Evolutionary conservation across 2,797 vertebrate genomes (phyloP).

Genomic region (Nyctalus aviator): DNA sequence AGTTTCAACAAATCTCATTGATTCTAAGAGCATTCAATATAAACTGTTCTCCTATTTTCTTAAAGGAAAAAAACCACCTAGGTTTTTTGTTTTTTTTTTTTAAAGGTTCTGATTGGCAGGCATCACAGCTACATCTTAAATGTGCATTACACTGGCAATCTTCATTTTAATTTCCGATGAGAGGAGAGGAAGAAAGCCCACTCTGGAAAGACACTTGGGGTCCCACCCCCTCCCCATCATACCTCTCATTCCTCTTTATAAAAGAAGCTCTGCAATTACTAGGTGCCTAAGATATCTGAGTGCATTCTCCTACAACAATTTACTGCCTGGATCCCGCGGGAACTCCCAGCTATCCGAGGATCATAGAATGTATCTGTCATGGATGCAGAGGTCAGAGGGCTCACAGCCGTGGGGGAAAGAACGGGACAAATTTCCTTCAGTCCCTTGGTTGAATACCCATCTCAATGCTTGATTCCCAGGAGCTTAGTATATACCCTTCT

Average conservation of each 20-base stretch:
- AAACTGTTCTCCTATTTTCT: constrained; percentile 64
- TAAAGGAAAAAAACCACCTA: not conserved
- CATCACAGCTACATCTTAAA: constrained; percentile 66
- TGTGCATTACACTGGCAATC: constrained; percentile 61
- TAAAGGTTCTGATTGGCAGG: constrained; percentile 57
- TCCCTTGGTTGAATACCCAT: constrained; percentile 4
- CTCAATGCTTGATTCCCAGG: not conserved
- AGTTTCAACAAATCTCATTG: constrained; percentile 29
- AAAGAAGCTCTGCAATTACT: constrained; percentile 65
- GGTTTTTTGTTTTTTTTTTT: not conserved
- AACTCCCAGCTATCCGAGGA: constrained; percentile 38
- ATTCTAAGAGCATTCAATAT: constrained; percentile 60
- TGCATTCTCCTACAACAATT: constrained; percentile 51
- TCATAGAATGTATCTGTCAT: constrained; percentile 40
- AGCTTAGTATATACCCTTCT: constrained; percentile 48
- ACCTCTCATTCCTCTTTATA: constrained; percentile 70
- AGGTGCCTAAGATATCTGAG: constrained; percentile 62
- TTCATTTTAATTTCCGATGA: constrained; percentile 76
- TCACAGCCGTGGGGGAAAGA: constrained; percentile 8
- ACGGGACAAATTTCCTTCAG: constrained; percentile 1
- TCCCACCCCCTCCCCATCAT: not conserved
- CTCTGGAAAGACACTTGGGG: constrained; percentile 40
- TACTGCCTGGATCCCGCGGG: constrained; percentile 50
- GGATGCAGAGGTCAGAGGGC: constrained; percentile 47
- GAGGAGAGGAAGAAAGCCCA: constrained; percentile 68